Evolutionary conservation across 2,888 invertebrate species (phyloP), one percentile per base, ranked within the genome.

Genomic region (Stomorhina lunata): DNA sequence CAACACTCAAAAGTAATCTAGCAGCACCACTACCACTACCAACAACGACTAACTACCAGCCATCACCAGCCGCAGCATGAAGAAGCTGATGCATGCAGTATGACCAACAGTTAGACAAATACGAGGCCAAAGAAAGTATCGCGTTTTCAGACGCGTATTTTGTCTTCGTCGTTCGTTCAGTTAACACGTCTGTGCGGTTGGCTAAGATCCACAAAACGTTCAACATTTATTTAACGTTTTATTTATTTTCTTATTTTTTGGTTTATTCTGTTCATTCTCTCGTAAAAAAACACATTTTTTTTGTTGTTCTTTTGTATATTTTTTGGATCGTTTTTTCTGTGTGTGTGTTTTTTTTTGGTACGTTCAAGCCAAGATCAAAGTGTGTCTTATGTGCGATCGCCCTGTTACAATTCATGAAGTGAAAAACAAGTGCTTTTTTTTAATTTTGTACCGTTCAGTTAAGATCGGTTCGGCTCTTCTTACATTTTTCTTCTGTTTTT

Each of bases 111-210:
- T 82, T 82, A 80, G 69, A 79, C 77, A 87, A 86, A 88, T 89
- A 89, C 88, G 89, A 88, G 88, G 90, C 90, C 89, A 90, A 89
- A 89, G 90, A 90, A 89, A 90, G 90, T 90, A 88, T 89, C 88
- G 85, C 84, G 65, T 79, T 75, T 84, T 84, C 84, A 86, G 86
- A 88, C 87, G 90, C 87, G 90, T 91, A 91, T 91, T 91, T 91
- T 88, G 88, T 89, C 88, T 90, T 91, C 88, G 90, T 89, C 90
- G 89, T 88, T 91, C 89, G 89, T 88, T 88, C 88, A 87, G 90
- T 88, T 87, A 90, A 89, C 91, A 91, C 91, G 91, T 90, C 89
- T 85, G 81, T 53, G 78, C 81, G 77, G 78, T 81, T 81, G 80
- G 80, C 63, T 81, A 25, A 69, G 29, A 55, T 53, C 27, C 15